Evolutionary conservation across 2,888 invertebrate genomes (phyloP), one percentile per base, ranked within the genome.

Genomic region (Beris morrisii): DNA sequence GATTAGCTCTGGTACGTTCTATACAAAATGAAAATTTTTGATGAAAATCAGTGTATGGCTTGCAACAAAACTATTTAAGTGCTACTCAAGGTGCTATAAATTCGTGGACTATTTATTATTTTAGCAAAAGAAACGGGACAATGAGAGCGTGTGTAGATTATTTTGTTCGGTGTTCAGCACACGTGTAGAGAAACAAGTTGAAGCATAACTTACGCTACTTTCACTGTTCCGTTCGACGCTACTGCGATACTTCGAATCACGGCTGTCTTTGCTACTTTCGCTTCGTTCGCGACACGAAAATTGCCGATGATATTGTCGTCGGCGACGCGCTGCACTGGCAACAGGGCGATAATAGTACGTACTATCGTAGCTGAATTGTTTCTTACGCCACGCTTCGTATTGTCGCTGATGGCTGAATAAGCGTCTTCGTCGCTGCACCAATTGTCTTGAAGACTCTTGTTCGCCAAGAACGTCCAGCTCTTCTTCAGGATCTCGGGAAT

Each of bases 351-450:
- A 78, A 71, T 77, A 78, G 69, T 78, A 77, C 38, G 38, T 65
- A 67, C 78, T 77, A 72, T 80, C 80, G 68, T 77, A 79, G 73
- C 79, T 79, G 69, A 80, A 80, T 71, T 80, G 79, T 58, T 77
- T 77, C 67, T 78, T 75, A 46, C 79, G 77, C 79, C 79, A 80
- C 72, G 79, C 78, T 69, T 80, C 80, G 67, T 80, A 80, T 69
- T 80, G 80, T 30, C 79, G 74, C 70, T 80, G 78, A 69, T 80
- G 79, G 71, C 80, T 80, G 67, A 79, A 79, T 15, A 79, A 74
- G 12, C 79, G 75, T 15, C 79, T 74, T 9, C 76, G 75, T 3
- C 78, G 75, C 71, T 79, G 70, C 57, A 79, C 78, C 65, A 78
- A 71, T 72, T 78, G 78, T 71, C 77, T 77, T 69, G 77, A 77